phyloP scores from a whole-genome alignment of 2,888 invertebrate species.

The Tenthredo amoena region DNA sequence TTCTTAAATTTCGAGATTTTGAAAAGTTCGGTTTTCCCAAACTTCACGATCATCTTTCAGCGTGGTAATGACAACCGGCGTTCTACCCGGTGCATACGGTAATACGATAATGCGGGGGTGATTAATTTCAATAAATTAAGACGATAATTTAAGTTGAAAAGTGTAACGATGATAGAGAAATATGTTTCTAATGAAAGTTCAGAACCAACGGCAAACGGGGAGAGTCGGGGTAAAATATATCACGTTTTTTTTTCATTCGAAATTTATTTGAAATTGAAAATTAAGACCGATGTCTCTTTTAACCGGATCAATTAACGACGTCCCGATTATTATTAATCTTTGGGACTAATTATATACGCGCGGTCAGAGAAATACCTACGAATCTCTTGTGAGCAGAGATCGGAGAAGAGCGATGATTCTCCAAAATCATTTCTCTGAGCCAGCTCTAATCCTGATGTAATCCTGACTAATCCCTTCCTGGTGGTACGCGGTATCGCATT shows the following conservation, averaged over 20 bases:
- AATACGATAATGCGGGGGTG: background rate
- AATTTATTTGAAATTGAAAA: too few species aligned
- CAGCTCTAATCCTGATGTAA: background rate
- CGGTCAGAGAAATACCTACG: background rate
- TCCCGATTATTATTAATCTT: too few species aligned
- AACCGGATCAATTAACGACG: too few species aligned
- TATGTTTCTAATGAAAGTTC: background rate
- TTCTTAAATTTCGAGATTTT: background rate
- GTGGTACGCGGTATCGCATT: background rate
- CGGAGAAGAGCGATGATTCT: background rate
- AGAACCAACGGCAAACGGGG: background rate
- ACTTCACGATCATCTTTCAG: background rate
- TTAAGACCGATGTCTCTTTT: too few species aligned
- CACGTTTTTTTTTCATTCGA: too few species aligned
- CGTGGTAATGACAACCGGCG: background rate
- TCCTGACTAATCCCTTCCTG: conserved; percentile 15
- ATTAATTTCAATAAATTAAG: conserved; percentile 25
- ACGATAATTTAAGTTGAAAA: background rate
- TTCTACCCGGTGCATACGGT: background rate
- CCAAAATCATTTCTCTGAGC: background rate
- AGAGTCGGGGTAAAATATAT: background rate
- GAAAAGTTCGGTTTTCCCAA: background rate
- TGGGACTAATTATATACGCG: too few species aligned
- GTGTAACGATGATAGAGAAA: conserved; percentile 26
- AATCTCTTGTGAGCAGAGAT: background rate